Percentiles rank a stretch among this genome's conserved stretches.
These are phyloP conservation scores for Takifugu rubripes DNA, from an alignment of 2,797 vertebrate species.

Conservation along the genomic window DNA sequence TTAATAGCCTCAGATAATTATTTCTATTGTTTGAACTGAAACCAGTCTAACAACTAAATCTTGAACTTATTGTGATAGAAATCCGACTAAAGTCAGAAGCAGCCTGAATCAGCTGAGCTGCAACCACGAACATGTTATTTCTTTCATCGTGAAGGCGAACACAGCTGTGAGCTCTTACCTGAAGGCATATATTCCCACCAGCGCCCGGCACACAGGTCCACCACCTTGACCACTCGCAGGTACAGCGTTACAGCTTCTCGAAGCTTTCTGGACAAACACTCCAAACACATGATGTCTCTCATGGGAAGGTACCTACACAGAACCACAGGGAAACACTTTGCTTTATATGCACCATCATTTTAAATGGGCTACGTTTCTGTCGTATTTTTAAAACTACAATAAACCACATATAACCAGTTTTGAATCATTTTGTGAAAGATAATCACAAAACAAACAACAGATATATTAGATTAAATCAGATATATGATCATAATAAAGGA, in stretches of 20 bases:
- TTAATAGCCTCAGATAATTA: no score
- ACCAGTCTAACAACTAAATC: no score
- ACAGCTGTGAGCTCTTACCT: conserved; percentile 72
- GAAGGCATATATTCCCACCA: conserved; percentile 99
- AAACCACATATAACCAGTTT: not conserved
- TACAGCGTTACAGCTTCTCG: conserved; percentile 94
- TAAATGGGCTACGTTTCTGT: not conserved
- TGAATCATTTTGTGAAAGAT: no score
- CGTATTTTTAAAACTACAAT: not conserved
- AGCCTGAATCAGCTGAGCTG: no score
- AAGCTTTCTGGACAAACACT: conserved; percentile 93
- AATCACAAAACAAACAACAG: no score
- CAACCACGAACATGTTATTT: no score
- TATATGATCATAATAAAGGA: no score
- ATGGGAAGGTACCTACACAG: conserved; percentile 89
- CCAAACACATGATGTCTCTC: conserved; percentile 99
- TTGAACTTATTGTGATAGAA: no score
- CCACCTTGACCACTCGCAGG: conserved; percentile 92
- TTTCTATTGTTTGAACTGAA: no score
- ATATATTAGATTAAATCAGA: no score
- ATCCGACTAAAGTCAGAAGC: no score
- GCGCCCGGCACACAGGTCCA: conserved; percentile 93
- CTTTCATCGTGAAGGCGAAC: not conserved
- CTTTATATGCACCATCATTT: not conserved
- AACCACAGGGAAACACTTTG: conserved; percentile 7